These are phyloP conservation scores for Drosophila auraria DNA, from an alignment of 1,140 invertebrate genomes.

Conservation along the genomic window DNA sequence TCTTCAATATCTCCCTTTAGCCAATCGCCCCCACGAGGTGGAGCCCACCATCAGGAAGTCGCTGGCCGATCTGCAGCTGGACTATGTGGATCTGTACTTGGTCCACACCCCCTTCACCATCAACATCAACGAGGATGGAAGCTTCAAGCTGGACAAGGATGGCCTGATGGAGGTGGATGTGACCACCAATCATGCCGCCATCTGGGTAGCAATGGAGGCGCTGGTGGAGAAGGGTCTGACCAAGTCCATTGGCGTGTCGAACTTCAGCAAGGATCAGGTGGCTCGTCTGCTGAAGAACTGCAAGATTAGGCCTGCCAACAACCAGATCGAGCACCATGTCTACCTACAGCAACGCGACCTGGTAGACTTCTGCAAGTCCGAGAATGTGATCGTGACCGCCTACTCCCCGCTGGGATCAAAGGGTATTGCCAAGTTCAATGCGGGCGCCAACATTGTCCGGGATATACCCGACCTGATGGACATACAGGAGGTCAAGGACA, in stretches of 20 bases:
- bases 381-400: conserved; percentile 91
- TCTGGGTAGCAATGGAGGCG: conserved; percentile 93
- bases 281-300: conserved; percentile 88
- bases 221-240: conserved; percentile 88
- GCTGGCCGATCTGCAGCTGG: conserved; percentile 89
- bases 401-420: conserved; percentile 93
- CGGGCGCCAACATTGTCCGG: conserved; percentile 81
- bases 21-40: conserved; percentile 90
- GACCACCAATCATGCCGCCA: conserved; percentile 89
- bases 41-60: conserved; percentile 90
- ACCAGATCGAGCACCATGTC: conserved; percentile 93
- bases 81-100: conserved; percentile 94
- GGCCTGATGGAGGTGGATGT: conserved; percentile 89
- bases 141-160: conserved; percentile 86
- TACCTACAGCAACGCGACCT: conserved; percentile 93
- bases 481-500: conserved; percentile 88
- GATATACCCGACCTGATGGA: conserved; percentile 89
- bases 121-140: conserved; percentile 83
- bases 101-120: conserved; percentile 92
- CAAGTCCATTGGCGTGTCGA: conserved; percentile 92
- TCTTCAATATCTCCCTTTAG: conserved; percentile 52
- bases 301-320: conserved; percentile 89
- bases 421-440: conserved; percentile 86
- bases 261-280: conserved; percentile 91
- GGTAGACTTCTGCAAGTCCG: conserved; percentile 89